Conservation (phyloP, 1,140 invertebrate species). For the Bactericera cockerelli region DNA sequence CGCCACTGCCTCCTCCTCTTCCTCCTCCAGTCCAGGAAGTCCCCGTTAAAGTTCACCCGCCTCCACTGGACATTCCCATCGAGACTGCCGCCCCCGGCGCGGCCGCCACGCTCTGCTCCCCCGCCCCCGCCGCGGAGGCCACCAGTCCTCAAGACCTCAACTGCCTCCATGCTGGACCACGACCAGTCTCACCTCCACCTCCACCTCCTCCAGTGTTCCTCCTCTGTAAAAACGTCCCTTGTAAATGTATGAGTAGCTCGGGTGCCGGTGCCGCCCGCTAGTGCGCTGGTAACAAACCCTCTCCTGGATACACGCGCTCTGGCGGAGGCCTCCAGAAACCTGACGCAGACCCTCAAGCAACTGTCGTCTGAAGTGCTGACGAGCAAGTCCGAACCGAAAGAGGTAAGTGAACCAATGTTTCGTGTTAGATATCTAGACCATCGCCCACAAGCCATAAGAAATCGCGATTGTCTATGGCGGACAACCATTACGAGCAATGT, state of each 20-base stretch:
- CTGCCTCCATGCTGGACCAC: not conserved
- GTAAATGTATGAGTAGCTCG: not conserved
- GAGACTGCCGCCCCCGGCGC: conserved; percentile 13
- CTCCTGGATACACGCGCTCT: conserved; percentile 54
- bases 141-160: not conserved
- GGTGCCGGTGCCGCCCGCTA: conserved; percentile 3
- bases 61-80: not conserved
- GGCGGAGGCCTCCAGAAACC: conserved; percentile 74
- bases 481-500: too few relatives aligned
- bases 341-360: conserved; percentile 79
- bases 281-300: conserved; percentile 25
- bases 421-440: not conserved
- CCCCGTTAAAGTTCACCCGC: conserved; percentile 4
- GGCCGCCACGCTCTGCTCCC: conserved; percentile 13
- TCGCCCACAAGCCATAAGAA: too few relatives aligned
- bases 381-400: conserved; percentile 33
- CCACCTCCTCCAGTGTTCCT: conserved; percentile 13
- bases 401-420: conserved; percentile 19
- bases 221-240: not conserved
- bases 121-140: conserved; percentile 10
- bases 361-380: conserved; percentile 75
- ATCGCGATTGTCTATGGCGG: too few relatives aligned
- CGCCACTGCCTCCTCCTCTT: conserved; percentile 13
- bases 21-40: conserved; percentile 6
- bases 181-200: conserved; percentile 18